Conservation (phyloP, 2,797 vertebrate species). For the Melanogrammus aeglefinus region DNA sequence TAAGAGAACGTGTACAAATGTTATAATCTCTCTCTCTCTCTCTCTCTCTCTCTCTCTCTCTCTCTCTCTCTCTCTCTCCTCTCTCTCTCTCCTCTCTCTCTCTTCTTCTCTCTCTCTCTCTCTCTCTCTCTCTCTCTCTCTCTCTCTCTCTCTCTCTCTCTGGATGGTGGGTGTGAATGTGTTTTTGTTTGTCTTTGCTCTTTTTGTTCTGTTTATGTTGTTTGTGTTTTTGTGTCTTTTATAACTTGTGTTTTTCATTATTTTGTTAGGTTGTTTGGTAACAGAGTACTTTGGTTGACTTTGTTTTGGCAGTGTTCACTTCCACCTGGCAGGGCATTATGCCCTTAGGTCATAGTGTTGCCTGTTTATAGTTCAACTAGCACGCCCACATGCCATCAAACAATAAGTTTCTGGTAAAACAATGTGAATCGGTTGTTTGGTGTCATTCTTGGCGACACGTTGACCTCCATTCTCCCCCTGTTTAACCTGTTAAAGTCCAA, state of each 20-base stretch:
- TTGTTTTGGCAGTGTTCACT: neutral
- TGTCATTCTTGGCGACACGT: neutral
- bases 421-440: neutral
- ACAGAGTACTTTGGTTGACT: neutral
- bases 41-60: too few relatives aligned
- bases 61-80: too few relatives aligned
- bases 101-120: too few relatives aligned
- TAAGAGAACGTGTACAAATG: too few relatives aligned
- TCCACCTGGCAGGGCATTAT: neutral
- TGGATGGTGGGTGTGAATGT: too few relatives aligned
- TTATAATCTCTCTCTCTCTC: too few relatives aligned
- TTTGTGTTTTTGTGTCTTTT: neutral
- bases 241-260: neutral
- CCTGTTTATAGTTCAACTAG: neutral
- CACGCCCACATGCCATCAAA: neutral
- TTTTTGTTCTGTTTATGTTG: neutral
- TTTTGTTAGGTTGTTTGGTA: neutral
- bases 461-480: neutral
- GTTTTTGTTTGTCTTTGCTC: neutral
- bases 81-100: too few relatives aligned
- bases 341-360: neutral
- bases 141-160: too few relatives aligned
- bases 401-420: neutral
- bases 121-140: too few relatives aligned
- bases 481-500: neutral